Evolutionary conservation across 2,888 invertebrate species (phyloP).

Genomic region (Nasonia oneida): DNA sequence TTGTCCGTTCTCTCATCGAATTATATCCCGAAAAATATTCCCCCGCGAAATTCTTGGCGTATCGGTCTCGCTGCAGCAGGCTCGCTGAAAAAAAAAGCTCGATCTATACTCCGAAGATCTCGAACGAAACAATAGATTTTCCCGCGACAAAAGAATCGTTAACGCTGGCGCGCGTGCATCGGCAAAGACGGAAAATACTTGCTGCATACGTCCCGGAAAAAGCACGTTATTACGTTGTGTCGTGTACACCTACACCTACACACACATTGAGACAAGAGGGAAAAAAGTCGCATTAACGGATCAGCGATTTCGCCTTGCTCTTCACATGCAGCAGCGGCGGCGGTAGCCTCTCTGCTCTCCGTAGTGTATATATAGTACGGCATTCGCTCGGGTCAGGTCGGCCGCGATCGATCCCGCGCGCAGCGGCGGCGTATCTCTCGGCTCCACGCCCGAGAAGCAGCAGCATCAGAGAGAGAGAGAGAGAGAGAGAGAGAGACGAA

Average conservation of each 20-base stretch:
- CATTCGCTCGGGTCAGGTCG: slow-evolving; percentile 47
- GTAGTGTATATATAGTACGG: slow-evolving; percentile 16
- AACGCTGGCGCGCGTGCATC: slow-evolving; percentile 4
- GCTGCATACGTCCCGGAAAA: not conserved
- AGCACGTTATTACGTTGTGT: slow-evolving; percentile 29
- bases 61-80: not conserved
- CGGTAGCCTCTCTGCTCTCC: slow-evolving; percentile 22
- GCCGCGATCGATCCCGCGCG: slow-evolving; percentile 35
- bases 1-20: not conserved
- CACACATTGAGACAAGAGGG: not conserved
- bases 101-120: too few species aligned
- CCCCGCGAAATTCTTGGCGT: not conserved
- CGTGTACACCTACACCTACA: not conserved
- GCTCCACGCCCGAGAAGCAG: slow-evolving; percentile 37
- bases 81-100: not conserved
- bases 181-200: not conserved
- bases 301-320: slow-evolving; percentile 19
- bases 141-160: slow-evolving; percentile 32
- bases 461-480: not conserved
- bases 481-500: not conserved
- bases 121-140: slow-evolving; percentile 34
- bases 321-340: not conserved
- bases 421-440: slow-evolving; percentile 17
- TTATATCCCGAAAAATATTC: not conserved
- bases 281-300: slow-evolving; percentile 29